These are phyloP conservation scores for Lacerta bilineata DNA, from an alignment of 2,797 vertebrate genomes.

Conservation along the genomic window DNA sequence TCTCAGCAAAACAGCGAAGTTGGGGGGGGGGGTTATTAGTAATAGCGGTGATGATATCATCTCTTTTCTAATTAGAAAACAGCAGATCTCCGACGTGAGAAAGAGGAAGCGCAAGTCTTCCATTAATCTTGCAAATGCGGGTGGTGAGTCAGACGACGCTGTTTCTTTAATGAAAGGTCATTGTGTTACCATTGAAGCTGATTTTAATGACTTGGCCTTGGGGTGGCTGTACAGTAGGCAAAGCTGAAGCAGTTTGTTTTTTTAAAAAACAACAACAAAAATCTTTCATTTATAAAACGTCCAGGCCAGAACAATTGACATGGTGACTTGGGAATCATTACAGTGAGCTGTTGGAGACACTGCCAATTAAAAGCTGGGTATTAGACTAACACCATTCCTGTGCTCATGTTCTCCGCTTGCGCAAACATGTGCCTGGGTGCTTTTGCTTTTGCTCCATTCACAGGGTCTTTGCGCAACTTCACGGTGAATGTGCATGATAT, in stretches of 20 bases:
- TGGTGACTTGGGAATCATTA: background rate
- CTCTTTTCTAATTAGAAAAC: conserved; percentile 31
- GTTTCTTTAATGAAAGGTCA: conserved; percentile 23
- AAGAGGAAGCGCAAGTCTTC: background rate
- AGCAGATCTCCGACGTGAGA: background rate
- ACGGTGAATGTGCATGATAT: too few relatives aligned
- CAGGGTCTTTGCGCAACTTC: too few relatives aligned
- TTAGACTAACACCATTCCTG: background rate
- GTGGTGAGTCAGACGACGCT: conserved; percentile 11
- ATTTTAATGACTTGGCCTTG: conserved; percentile 16
- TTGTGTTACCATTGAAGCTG: background rate
- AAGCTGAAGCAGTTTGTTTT: background rate
- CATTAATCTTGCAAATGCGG: conserved; percentile 16
- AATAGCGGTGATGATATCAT: background rate
- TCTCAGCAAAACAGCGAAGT: background rate
- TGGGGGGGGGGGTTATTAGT: background rate
- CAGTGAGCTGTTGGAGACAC: background rate
- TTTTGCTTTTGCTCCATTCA: too few relatives aligned
- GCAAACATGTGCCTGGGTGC: too few relatives aligned
- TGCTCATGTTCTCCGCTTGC: background rate
- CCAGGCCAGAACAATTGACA: background rate
- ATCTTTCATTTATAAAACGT: background rate
- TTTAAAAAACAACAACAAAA: too few relatives aligned
- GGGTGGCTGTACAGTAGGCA: too few relatives aligned
- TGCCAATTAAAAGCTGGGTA: background rate